These are phyloP conservation scores for Protobothrops flavoviridis DNA, from an alignment of 2,113 vertebrate genomes.

Conservation along the genomic window DNA sequence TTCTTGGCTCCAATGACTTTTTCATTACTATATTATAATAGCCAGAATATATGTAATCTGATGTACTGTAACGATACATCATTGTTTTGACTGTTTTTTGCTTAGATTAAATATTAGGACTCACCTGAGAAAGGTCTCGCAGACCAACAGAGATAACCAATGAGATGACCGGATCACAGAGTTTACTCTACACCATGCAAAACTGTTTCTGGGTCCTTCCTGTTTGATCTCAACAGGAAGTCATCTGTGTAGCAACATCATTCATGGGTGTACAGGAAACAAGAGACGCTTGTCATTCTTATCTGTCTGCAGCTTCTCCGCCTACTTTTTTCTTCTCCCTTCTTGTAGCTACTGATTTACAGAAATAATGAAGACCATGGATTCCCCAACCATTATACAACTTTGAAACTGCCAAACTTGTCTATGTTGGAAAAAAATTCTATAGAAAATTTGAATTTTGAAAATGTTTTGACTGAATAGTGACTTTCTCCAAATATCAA, in stretches of 20 bases:
- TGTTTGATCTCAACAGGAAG: background rate
- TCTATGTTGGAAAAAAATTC: background rate
- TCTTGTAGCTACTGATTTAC: background rate
- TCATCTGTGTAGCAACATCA: background rate
- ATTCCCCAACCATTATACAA: background rate
- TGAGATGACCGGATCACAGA: background rate
- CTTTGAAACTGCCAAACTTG: background rate
- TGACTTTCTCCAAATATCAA: background rate
- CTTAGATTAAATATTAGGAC: background rate
- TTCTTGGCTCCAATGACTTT: background rate
- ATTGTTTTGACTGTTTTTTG: background rate
- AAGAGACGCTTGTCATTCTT: background rate
- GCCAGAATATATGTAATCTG: background rate
- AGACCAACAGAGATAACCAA: background rate
- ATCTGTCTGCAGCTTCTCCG: background rate
- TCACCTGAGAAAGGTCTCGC: background rate
- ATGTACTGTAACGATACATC: background rate
- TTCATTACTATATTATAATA: background rate
- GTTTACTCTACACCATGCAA: background rate
- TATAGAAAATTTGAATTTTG: background rate
- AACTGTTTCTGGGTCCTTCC: background rate
- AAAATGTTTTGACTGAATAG: background rate
- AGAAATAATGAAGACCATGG: background rate
- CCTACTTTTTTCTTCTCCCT: background rate
- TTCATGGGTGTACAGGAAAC: background rate